A percentile compares a stretch with the other conserved stretches of the same genome.
Evolutionary conservation across 2,113 vertebrate genomes (phyloP).

Genomic region (Dolichallabes microphthalmus): DNA sequence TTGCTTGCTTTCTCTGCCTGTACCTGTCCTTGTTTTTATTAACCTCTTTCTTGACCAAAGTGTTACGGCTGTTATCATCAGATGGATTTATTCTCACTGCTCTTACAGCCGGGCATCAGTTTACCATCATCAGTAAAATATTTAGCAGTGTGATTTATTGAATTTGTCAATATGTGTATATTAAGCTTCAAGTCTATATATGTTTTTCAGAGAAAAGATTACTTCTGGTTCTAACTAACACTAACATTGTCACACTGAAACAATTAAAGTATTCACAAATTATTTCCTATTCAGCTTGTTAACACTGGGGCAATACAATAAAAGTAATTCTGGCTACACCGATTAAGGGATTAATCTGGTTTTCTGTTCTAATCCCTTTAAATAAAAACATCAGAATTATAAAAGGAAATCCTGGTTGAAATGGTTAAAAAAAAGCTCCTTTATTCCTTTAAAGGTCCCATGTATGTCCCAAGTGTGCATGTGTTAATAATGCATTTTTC

Average conservation of each 20-base stretch:
- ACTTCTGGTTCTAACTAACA: background rate
- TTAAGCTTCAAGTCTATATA: background rate
- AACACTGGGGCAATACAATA: background rate
- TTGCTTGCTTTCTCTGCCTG: conserved; percentile 10
- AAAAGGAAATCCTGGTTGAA: background rate
- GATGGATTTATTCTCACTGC: background rate
- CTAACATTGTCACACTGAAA: background rate
- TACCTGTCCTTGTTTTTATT: conserved; percentile 1
- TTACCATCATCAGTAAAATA: background rate
- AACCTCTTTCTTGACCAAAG: background rate
- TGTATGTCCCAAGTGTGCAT: too few species aligned
- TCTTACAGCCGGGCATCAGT: background rate
- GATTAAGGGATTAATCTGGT: background rate
- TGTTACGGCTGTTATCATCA: background rate
- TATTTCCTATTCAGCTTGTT: background rate
- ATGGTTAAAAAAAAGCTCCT: background rate
- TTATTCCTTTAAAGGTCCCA: background rate
- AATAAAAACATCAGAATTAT: background rate
- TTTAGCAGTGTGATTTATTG: background rate
- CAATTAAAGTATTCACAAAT: background rate
- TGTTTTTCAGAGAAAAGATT: background rate
- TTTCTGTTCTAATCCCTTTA: background rate
- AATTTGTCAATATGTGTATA: background rate
- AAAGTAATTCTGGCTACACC: background rate
- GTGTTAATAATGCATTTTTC: too few species aligned